Evolutionary conservation across 2,797 vertebrate species (phyloP).

Genomic region (Vireo griseus): DNA sequence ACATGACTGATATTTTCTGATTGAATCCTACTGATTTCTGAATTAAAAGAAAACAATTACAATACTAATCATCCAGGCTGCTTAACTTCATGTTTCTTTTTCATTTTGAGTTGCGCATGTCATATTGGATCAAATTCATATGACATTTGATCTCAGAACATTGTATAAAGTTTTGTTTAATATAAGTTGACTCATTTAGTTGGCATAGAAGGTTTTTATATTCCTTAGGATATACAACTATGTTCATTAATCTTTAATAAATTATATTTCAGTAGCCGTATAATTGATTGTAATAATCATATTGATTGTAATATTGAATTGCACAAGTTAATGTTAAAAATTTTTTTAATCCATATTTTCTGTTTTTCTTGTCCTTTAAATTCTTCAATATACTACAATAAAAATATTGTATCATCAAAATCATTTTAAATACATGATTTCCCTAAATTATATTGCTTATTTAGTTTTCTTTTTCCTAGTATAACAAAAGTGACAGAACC

Average conservation of each 20-base stretch:
- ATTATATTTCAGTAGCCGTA: background rate
- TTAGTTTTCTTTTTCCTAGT: background rate
- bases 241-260: background rate
- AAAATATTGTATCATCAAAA: background rate
- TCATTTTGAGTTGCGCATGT: background rate
- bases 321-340: background rate
- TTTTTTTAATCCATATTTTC: background rate
- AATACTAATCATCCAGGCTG: background rate
- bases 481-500: background rate
- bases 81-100: background rate
- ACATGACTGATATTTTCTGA: background rate
- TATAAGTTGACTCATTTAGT: background rate
- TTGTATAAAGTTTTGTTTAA: background rate
- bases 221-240: background rate
- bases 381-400: background rate
- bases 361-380: background rate
- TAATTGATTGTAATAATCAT: background rate
- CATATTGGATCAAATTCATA: background rate
- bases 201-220: background rate
- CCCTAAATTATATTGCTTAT: background rate
- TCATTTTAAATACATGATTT: background rate
- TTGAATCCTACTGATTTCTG: background rate
- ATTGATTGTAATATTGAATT: background rate
- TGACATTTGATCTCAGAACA: background rate
- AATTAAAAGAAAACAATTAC: background rate